Base-by-base conservation (phyloP, 2,797 vertebrate genomes). In the Pseudochaenichthys georgianus region DNA sequence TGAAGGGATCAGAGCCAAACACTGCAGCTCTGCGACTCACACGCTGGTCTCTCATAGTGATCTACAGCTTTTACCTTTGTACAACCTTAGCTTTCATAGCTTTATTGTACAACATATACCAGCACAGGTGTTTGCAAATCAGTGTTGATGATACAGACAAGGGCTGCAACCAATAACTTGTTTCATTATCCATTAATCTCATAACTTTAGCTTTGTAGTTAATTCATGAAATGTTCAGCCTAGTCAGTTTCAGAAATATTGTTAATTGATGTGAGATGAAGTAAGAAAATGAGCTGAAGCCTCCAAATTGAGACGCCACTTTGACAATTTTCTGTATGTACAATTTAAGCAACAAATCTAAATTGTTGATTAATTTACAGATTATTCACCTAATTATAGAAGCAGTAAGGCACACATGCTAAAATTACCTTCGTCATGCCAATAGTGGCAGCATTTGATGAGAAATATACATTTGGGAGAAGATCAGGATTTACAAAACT, bases 1-100 rank as follows among this genome's bases (percentile, higher is more conserved):
- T 72, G 55, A 68, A 46, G 46, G 51, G 57, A 63, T 47, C 34
- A n/a, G 78, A 55, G 61, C 59, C 73, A 76, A 71, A 55, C 0
- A 3, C 54, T 63, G 60, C 48, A 57, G 16, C 65, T 60, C 42
- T 50, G 51, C 73, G 62, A 76, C 59, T 78, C 64, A 23, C 42
- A 46, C 57, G 3, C 47, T 47, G 58, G n/a, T 64, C 60, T 67
- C 47, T 21, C 51, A 59, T 70, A 38, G 66, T 66, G 63, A 78
- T 38, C 47, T 55, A 2, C 50, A 11, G 47, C 16, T 48, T 64
- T 78, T 58, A 42, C 74, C 59, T 77, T 43, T 23, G 70, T 4
- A 51, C 74, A 67, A 51, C 52, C 16, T 58, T 21, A 42, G 54
- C 23, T 60, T 67, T 73, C 12, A 57, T 12, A 43, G 66, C 66